Percentiles rank a stretch among this genome's conserved stretches.
These are phyloP conservation scores for Xenopus laevis DNA, from an alignment of 2,113 vertebrate genomes.

Conservation along the genomic window DNA sequence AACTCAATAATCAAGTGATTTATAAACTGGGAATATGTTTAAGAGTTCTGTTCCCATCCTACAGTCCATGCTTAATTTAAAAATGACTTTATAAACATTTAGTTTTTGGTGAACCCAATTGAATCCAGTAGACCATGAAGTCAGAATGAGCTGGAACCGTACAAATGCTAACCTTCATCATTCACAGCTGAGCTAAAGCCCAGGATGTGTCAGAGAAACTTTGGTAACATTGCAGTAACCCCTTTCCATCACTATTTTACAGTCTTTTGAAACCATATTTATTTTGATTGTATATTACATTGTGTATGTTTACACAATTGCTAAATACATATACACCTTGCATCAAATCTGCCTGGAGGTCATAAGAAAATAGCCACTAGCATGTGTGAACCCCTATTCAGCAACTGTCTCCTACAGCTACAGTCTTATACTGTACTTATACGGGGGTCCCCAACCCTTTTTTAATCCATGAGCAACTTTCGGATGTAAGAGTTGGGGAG, in stretches of 20 bases:
- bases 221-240: background rate
- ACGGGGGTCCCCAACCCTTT: no score
- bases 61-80: constrained; percentile 1
- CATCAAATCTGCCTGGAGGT: no score
- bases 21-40: background rate
- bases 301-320: background rate
- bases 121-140: background rate
- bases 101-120: background rate
- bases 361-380: no score
- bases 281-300: no score
- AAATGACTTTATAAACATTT: constrained; percentile 2
- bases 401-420: no score
- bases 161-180: constrained; percentile 6
- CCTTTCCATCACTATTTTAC: no score
- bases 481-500: no score
- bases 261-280: no score
- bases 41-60: background rate
- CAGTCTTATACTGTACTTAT: no score
- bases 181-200: constrained; percentile 2
- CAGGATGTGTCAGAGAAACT: background rate
- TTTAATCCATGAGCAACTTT: no score
- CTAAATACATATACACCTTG: no score
- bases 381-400: no score
- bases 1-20: background rate
- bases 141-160: background rate